Base-by-base conservation (phyloP, 2,113 vertebrate genomes). In the Ploceus nigricollis region DNA sequence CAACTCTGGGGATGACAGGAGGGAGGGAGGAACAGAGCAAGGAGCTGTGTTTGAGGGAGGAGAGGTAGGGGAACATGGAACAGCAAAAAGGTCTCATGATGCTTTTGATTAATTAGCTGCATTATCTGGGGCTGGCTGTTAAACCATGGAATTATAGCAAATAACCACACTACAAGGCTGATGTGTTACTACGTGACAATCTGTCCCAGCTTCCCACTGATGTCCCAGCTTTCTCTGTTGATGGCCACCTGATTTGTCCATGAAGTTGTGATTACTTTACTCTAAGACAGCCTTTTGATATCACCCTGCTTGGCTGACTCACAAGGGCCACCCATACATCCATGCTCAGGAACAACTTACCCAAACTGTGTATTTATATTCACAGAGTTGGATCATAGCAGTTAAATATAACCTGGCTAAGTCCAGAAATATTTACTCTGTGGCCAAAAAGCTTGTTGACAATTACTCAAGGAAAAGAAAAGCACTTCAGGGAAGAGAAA, bases 31-130 rank as follows among this genome's bases (percentile, higher is more conserved):
- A 78, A 42, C 20, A 64, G 37, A 24, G 31, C 53, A 73, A 60
- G 37, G 22, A 63, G 65, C 24, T 79, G 78, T 0, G 2, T 27
- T 3, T 13, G 39, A 54, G 31, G 30, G 71, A 60, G 37, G 24
- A 75, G 27, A 22, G 65, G 50, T 0, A 77, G 42, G 18, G n/a
- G 42, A 93, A 58, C 2, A 7, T 11, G 33, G 33, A 70, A 57
- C 10, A 78, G 35, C 51, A 30, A 31, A 33, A 70, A 73, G 6
- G 12, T 17, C 13, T 87, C 0, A 0, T 8, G 5, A 45, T 70
- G 50, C 1, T 77, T 77, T 83, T 58, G 50, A 40, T 56, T 53
- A 81, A 90, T 68, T 35, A 68, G 16, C 39, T 2, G 9, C 31
- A 22, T 53, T 71, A 33, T 30, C 37, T 11, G 15, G 21, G 60